These are phyloP conservation scores for Phalacrocorax brasilianus DNA, from an alignment of 2,113 vertebrate genomes.

Conservation along the genomic window DNA sequence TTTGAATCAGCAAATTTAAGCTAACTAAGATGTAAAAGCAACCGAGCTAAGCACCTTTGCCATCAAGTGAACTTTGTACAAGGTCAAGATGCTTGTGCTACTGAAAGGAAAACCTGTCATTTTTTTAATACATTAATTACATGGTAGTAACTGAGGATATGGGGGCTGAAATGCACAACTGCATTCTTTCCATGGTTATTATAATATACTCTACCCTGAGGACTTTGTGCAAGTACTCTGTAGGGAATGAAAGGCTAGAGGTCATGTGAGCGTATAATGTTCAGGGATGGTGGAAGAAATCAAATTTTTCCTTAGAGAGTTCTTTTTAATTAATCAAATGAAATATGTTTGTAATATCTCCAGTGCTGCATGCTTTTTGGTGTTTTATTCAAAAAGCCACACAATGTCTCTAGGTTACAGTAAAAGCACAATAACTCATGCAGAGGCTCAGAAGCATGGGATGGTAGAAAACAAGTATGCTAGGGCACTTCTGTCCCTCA, in stretches of 20 bases:
- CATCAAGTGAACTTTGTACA: background rate
- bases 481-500: background rate
- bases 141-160: background rate
- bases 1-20: background rate
- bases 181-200: constrained; percentile 46
- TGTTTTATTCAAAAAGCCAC: constrained; percentile 39
- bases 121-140: constrained; percentile 45
- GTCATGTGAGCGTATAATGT: constrained; percentile 2
- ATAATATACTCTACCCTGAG: constrained; percentile 31
- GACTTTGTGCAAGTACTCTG: constrained; percentile 27
- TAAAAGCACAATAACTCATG: constrained; percentile 16
- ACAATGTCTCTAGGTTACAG: background rate
- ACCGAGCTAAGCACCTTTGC: background rate
- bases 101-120: constrained; percentile 32
- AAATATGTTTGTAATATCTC: constrained; percentile 45
- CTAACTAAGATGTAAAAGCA: background rate
- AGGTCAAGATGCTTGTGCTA: constrained; percentile 10
- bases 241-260: constrained; percentile 37
- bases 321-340: constrained; percentile 57
- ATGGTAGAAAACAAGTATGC: background rate
- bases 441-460: background rate
- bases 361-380: background rate
- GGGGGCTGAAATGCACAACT: background rate
- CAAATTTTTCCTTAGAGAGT: constrained; percentile 8
- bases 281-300: constrained; percentile 7